phyloP scores from a whole-genome alignment of 2,888 invertebrate species.

The Drosophila anceps region DNA sequence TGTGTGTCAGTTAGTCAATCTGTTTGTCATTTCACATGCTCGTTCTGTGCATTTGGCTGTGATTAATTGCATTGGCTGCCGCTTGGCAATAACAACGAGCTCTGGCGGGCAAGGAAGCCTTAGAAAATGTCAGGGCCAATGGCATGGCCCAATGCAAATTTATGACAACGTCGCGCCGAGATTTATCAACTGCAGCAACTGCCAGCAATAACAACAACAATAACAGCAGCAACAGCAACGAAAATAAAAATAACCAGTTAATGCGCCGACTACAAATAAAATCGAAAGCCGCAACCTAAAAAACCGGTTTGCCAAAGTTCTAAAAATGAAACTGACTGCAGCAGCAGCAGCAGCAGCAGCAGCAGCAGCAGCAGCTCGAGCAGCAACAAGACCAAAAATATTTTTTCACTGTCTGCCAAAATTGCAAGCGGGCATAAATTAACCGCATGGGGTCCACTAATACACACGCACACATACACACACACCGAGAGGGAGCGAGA shows the following conservation, averaged over 20 bases:
- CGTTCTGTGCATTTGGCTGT: slow-evolving; percentile 80
- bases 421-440: slow-evolving; percentile 78
- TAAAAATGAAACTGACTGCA: slow-evolving; percentile 79
- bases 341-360: slow-evolving; percentile 18
- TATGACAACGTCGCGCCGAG: slow-evolving; percentile 73
- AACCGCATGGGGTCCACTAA: slow-evolving; percentile 80
- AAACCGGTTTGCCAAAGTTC: slow-evolving; percentile 79
- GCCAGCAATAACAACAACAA: slow-evolving; percentile 40
- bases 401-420: slow-evolving; percentile 81
- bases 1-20: slow-evolving; percentile 43
- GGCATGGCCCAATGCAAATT: slow-evolving; percentile 78
- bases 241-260: slow-evolving; percentile 69
- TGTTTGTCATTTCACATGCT: slow-evolving; percentile 76
- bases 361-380: slow-evolving; percentile 29
- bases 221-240: slow-evolving; percentile 32
- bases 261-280: slow-evolving; percentile 78
- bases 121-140: slow-evolving; percentile 80
- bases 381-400: slow-evolving; percentile 74
- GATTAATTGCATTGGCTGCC: slow-evolving; percentile 79
- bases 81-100: slow-evolving; percentile 36
- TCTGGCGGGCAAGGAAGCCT: slow-evolving; percentile 71
- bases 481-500: slow-evolving; percentile 24
- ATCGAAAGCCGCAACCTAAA: slow-evolving; percentile 76
- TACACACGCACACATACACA: slow-evolving; percentile 43
- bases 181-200: slow-evolving; percentile 75